Base-by-base conservation (phyloP, 2,888 invertebrate genomes). In the Cheilosia urbana region DNA sequence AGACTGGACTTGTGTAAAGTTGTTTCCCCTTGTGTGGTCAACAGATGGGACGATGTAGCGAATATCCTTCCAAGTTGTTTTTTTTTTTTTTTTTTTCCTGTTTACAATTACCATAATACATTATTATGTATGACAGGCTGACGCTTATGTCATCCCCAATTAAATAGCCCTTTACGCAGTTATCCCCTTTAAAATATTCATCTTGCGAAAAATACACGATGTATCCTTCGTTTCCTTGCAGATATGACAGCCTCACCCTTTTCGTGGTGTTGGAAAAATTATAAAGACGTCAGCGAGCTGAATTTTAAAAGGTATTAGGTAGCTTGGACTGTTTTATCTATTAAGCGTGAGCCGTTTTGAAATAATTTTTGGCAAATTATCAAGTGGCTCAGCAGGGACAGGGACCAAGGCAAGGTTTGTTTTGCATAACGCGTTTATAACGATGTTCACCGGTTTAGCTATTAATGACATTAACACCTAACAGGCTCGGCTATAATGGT, bases 361-460 rank as follows among this genome's bases (percentile, higher is more conserved):
- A 27, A 60, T 60, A n/a, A 13, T 49, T 65, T 71, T 60, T 37
- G 27, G 49, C 51, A 60, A 51, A 60, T 71, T 69, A 69, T 69
- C 57, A 57, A 45, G 47, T 21, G 19, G n/a, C 45, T n/a, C 68
- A 57, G 45, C 19, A 57, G 57, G 47, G 47, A 47, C 7, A 27
- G 27, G 7, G 27, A 27, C 7, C 57, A 6, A 42, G 15, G n/a
- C 17, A 17, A 34, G 40, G 40, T 57, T 55, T 62, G 45, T 68
- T 80, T 80, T 62, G 62, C 75, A 75, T 80, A 80, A 73, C 73
- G 73, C 66, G 73, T 55, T 75, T 49, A 51, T 75, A 40, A 58
- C 69, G 62, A 68, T 37, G 37, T 75, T 75, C 53, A 68, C 11
- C 47, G 75, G 75, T 55, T 68, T 49, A 49, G 80, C 55, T 75